Percentiles rank a stretch among this genome's conserved stretches.
phyloP scores from a whole-genome alignment of 37 sponge, comb jelly and placozoan genomes.

The Eunapius fragilis region DNA sequence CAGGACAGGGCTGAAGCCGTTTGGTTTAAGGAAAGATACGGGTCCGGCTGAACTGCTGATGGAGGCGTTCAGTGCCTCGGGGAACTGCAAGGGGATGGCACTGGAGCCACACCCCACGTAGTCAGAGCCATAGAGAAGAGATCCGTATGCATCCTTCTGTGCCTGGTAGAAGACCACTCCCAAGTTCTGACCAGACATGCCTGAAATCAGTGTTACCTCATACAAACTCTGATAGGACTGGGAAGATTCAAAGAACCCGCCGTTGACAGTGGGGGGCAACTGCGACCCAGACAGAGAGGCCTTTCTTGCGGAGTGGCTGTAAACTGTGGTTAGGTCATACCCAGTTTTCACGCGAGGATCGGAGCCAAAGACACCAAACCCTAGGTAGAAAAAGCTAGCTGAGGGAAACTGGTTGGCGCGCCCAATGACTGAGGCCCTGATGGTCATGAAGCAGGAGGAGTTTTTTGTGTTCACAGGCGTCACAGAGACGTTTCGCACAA shows the following conservation, averaged over 20 bases:
- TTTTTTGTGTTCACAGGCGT: slow-evolving; percentile 24
- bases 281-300: background rate
- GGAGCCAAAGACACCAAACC: slow-evolving; percentile 44
- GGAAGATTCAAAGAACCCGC: slow-evolving; percentile 42
- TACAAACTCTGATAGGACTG: background rate
- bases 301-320: slow-evolving; percentile 12
- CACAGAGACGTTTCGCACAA: slow-evolving; percentile 30
- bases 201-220: slow-evolving; percentile 18
- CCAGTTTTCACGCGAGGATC: slow-evolving; percentile 32
- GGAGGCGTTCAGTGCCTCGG: slow-evolving; percentile 20
- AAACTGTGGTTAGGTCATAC: slow-evolving; percentile 29
- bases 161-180: slow-evolving; percentile 44
- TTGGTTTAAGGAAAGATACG: slow-evolving; percentile 14
- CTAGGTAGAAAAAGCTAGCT: slow-evolving; percentile 6
- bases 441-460: slow-evolving; percentile 51
- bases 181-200: slow-evolving; percentile 7
- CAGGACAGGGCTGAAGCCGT: slow-evolving; percentile 56
- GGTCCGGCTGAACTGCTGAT: slow-evolving; percentile 12
- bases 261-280: slow-evolving; percentile 29
- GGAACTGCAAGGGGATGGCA: slow-evolving; percentile 33
- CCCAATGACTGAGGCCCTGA: slow-evolving; percentile 23
- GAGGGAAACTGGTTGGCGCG: slow-evolving; percentile 30
- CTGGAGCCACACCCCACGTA: slow-evolving; percentile 2
- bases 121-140: background rate
- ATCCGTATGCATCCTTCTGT: slow-evolving; percentile 20